phyloP scores from a whole-genome alignment of 2,797 vertebrate species.

The Pseudocheirus occidentalis region DNA sequence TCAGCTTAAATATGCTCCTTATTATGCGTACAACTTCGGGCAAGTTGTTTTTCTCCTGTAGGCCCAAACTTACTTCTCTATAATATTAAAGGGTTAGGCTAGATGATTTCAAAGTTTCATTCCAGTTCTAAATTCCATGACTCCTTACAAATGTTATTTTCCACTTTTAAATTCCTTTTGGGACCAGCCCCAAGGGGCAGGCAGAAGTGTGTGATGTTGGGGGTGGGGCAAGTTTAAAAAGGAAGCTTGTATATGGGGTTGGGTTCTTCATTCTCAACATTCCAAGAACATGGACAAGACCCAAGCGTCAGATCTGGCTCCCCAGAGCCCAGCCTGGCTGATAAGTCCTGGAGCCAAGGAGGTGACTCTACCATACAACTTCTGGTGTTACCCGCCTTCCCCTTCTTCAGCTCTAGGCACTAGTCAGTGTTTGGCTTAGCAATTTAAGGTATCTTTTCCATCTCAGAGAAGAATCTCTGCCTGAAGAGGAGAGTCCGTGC shows the following conservation, averaged over 20 bases:
- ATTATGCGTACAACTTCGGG: background rate
- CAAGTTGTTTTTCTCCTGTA: background rate
- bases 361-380: background rate
- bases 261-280: conserved; percentile 65
- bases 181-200: background rate
- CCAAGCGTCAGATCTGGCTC: conserved; percentile 53
- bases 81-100: background rate
- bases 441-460: background rate
- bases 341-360: conserved; percentile 14
- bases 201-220: background rate
- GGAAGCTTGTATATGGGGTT: conserved; percentile 3
- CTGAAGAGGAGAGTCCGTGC: background rate
- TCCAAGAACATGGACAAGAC: conserved; percentile 55
- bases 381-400: background rate
- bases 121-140: background rate
- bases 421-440: background rate
- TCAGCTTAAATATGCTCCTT: background rate
- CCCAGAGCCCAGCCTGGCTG: background rate
- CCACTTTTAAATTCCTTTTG: background rate
- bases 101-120: background rate
- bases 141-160: background rate
- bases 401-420: background rate
- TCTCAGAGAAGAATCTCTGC: background rate
- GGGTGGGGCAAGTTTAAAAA: background rate
- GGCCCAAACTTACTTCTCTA: background rate